A percentile compares a stretch with the other conserved stretches of the same genome.
Evolutionary conservation across 2,797 vertebrate species (phyloP).

Genomic region (Anguilla pacifica): DNA sequence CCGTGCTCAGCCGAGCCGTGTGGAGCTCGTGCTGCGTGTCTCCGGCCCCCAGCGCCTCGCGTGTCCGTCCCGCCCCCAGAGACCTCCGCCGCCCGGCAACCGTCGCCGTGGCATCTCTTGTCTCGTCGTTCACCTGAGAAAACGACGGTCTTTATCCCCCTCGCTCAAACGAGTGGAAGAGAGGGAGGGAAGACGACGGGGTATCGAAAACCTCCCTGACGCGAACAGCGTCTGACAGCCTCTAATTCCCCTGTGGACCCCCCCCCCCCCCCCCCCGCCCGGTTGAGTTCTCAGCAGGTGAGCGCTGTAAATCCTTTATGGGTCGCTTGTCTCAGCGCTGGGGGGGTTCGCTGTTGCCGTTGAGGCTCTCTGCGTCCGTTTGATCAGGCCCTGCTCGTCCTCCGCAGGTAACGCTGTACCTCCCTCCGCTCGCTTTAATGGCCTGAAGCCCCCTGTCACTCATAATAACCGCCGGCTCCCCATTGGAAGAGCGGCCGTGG

Average conservation of each 20-base stretch:
- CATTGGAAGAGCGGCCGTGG: not conserved
- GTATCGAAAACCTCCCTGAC: conserved; percentile 5
- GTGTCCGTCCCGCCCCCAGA: not conserved
- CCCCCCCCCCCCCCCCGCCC: not conserved
- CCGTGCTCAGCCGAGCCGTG: not conserved
- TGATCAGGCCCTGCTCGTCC: not conserved
- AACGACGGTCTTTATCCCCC: not conserved
- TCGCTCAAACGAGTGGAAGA: not conserved
- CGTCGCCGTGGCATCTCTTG: not conserved
- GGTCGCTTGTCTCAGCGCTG: conserved; percentile 5
- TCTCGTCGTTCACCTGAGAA: not conserved
- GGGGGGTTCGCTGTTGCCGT: not conserved
- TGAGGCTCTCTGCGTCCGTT: not conserved
- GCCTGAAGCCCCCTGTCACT: not conserved
- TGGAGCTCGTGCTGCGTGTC: not conserved
- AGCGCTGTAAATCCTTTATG: not conserved
- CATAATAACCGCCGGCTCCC: not conserved
- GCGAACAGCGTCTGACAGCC: conserved; percentile 18
- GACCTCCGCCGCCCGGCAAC: not conserved
- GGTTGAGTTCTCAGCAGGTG: conserved; percentile 7
- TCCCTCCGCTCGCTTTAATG: not conserved
- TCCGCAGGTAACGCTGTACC: not conserved
- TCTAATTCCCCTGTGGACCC: not conserved
- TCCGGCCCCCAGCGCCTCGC: not conserved
- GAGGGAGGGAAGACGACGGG: not conserved